Conservation (phyloP, 2,797 vertebrate genomes). For the Mus caroli region DNA sequence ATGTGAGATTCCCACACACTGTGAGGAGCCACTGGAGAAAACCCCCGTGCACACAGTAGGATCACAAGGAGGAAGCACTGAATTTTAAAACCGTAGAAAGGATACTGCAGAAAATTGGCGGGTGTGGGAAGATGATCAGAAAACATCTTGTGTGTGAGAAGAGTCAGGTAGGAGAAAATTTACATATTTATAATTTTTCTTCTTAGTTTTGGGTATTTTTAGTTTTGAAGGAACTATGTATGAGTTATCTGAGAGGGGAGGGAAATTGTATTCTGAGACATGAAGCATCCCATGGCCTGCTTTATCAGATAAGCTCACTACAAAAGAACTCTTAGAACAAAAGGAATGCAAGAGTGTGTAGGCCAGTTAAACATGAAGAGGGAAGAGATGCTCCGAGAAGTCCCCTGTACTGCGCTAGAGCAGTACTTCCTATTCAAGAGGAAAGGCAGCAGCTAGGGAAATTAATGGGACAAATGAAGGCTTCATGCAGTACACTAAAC, state of each 20-base stretch:
- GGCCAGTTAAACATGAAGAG: neutral
- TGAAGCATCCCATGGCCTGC: neutral
- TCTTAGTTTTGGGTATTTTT: conserved; percentile 67
- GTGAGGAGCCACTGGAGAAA: conserved; percentile 35
- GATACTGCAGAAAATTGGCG: conserved; percentile 36
- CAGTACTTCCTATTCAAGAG: neutral
- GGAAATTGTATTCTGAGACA: conserved; percentile 52
- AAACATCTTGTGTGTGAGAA: conserved; percentile 41
- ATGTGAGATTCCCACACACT: conserved; percentile 2
- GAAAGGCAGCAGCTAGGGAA: neutral
- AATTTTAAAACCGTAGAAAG: conserved; percentile 57
- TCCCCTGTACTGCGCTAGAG: neutral
- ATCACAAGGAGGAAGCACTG: conserved; percentile 6
- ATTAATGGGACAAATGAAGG: neutral
- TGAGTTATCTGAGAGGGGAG: conserved; percentile 61
- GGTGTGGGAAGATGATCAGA: conserved; percentile 41
- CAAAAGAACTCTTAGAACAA: conserved; percentile 33
- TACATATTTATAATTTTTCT: conserved; percentile 71
- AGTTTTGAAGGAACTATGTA: conserved; percentile 62
- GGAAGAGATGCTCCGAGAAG: neutral
- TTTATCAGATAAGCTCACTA: neutral
- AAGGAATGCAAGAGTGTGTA: neutral
- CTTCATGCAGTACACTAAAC: neutral
- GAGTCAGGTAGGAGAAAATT: conserved; percentile 61
- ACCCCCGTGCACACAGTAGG: neutral